Percentiles rank a stretch among this genome's conserved stretches.
These are phyloP conservation scores for Cheilosia impressa DNA, from an alignment of 2,888 invertebrate species.

Conservation along the genomic window DNA sequence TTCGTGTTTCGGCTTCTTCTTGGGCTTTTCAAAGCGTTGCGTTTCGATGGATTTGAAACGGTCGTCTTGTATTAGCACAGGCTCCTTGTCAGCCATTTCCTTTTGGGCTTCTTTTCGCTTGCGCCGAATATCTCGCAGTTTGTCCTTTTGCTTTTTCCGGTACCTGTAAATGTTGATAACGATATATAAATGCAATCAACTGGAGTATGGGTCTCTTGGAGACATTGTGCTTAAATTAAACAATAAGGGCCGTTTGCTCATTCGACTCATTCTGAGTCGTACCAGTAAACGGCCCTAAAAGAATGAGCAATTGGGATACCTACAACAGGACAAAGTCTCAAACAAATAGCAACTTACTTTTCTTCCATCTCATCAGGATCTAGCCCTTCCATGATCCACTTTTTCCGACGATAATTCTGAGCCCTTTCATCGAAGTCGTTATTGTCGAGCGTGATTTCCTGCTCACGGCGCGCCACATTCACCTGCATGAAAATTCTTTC, in stretches of 20 bases:
- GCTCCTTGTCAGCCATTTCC: conserved; percentile 76
- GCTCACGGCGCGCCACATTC: conserved; percentile 95
- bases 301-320: too few relatives aligned
- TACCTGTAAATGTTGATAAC: conserved; percentile 77
- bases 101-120: conserved; percentile 78
- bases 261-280: too few relatives aligned
- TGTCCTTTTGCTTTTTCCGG: conserved; percentile 81
- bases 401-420: conserved; percentile 93
- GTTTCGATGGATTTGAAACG: conserved; percentile 81
- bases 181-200: too few relatives aligned
- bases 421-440: conserved; percentile 95
- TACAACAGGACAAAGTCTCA: too few relatives aligned
- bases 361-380: conserved; percentile 91
- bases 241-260: too few relatives aligned
- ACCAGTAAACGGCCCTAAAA: too few relatives aligned
- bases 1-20: conserved; percentile 63
- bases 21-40: conserved; percentile 79
- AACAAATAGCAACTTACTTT: conserved; percentile 81
- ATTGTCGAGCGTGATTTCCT: conserved; percentile 95
- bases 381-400: conserved; percentile 93
- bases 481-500: conserved; percentile 96
- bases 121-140: conserved; percentile 80
- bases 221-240: too few relatives aligned
- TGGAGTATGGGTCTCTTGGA: too few relatives aligned
- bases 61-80: conserved; percentile 79